Conservation (phyloP, 2,113 vertebrate species). For the Tachuris rubrigastra region DNA sequence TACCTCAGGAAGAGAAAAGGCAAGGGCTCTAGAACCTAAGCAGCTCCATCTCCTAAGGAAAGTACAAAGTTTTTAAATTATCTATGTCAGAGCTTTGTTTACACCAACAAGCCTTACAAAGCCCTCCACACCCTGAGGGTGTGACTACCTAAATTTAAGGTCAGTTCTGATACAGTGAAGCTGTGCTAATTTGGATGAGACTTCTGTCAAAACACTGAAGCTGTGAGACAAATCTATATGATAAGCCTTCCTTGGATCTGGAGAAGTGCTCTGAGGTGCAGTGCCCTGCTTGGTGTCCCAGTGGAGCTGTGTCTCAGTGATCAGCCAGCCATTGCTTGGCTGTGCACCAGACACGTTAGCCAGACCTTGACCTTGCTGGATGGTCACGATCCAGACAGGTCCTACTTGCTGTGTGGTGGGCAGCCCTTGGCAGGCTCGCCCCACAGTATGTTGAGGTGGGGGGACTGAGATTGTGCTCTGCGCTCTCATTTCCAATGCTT, state of each 20-base stretch:
- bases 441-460: rapidly evolving
- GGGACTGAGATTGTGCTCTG: not conserved
- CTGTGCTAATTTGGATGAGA: not conserved
- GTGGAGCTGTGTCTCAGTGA: rapidly evolving
- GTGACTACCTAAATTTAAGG: not conserved
- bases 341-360: not conserved
- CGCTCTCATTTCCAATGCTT: not conserved
- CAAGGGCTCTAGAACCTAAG: not conserved
- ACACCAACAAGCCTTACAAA: not conserved
- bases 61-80: not conserved
- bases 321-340: rapidly evolving
- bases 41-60: not conserved
- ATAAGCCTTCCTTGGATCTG: not conserved
- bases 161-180: not conserved
- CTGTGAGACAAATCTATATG: not conserved
- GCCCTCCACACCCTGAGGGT: rapidly evolving
- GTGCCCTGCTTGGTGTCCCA: not conserved
- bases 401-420: not conserved
- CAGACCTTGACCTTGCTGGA: too few species aligned
- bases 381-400: rapidly evolving
- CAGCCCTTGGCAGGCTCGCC: not conserved
- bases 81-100: not conserved
- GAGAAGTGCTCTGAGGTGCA: not conserved
- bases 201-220: not conserved
- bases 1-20: rapidly evolving